Evolutionary conservation across 2,888 invertebrate genomes (phyloP).

Genomic region (Pediacus dermestoides): DNA sequence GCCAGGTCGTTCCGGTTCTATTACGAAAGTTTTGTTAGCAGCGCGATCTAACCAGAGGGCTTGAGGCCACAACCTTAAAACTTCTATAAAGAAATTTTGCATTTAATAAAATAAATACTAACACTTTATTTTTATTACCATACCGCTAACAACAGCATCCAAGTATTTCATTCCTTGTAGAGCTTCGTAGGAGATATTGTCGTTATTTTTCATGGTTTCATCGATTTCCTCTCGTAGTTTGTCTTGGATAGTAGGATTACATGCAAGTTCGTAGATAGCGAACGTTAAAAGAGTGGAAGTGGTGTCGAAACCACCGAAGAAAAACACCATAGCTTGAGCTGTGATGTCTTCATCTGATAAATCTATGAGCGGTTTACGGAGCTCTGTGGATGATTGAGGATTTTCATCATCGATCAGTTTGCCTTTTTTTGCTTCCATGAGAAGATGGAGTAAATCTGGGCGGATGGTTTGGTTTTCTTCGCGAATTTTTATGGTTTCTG

Average conservation of each 20-base stretch:
- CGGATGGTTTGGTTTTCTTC: slow-evolving; percentile 20
- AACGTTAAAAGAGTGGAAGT: slow-evolving; percentile 51
- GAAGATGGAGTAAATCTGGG: slow-evolving; percentile 51
- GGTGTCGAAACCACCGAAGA: slow-evolving; percentile 53
- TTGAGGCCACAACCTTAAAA: slow-evolving; percentile 52
- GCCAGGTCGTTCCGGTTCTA: slow-evolving; percentile 43
- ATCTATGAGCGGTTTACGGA: slow-evolving; percentile 17
- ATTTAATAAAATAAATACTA: not conserved
- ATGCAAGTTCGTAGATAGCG: slow-evolving; percentile 54
- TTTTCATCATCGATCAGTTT: slow-evolving; percentile 23
- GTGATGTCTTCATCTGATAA: slow-evolving; percentile 53
- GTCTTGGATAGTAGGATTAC: slow-evolving; percentile 57
- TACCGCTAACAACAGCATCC: slow-evolving; percentile 44
- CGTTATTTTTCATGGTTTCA: slow-evolving; percentile 18
- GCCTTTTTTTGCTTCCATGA: slow-evolving; percentile 54
- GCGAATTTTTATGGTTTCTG: slow-evolving; percentile 21
- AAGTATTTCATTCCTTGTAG: slow-evolving; percentile 35
- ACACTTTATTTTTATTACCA: slow-evolving; percentile 35
- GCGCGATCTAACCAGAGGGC: slow-evolving; percentile 48
- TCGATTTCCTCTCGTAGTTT: slow-evolving; percentile 53
- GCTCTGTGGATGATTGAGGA: slow-evolving; percentile 25
- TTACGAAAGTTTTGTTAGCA: slow-evolving; percentile 52
- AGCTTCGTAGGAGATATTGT: slow-evolving; percentile 29
- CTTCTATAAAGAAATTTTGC: slow-evolving; percentile 33
- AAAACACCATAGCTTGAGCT: slow-evolving; percentile 54